Percentiles rank a stretch among this genome's conserved stretches.
Conservation (phyloP, 1,140 invertebrate genomes). For the Trichogramma pretiosum region DNA sequence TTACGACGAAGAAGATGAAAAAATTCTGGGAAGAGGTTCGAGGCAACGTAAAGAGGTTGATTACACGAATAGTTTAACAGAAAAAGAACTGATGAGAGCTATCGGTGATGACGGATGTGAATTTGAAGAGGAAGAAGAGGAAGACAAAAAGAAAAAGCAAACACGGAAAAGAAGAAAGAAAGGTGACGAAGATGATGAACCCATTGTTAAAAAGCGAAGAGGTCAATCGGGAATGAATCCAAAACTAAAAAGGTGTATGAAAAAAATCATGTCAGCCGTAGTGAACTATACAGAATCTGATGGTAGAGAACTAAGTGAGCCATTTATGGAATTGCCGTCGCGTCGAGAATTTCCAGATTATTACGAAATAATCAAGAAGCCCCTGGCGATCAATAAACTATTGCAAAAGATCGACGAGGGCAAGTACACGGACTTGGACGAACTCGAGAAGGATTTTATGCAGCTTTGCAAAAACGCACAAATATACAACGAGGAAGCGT, state of each 20-base stretch:
- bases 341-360: constrained; percentile 90
- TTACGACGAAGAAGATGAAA: constrained; percentile 74
- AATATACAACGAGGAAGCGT: constrained; percentile 94
- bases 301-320: constrained; percentile 78
- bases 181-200: constrained; percentile 50
- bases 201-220: constrained; percentile 47
- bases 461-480: constrained; percentile 93
- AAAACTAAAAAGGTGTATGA: constrained; percentile 67
- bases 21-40: constrained; percentile 78
- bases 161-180: constrained; percentile 52
- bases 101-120: constrained; percentile 64
- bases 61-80: constrained; percentile 91
- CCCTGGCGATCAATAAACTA: constrained; percentile 93
- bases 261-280: constrained; percentile 72
- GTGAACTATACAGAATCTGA: constrained; percentile 78
- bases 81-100: constrained; percentile 93
- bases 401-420: constrained; percentile 73
- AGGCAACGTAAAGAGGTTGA: constrained; percentile 95
- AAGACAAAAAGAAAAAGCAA: constrained; percentile 52
- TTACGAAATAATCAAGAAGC: constrained; percentile 94
- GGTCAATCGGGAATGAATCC: constrained; percentile 47
- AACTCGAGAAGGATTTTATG: constrained; percentile 87
- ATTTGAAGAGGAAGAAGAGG: constrained; percentile 70
- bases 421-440: constrained; percentile 80
- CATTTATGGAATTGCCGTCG: constrained; percentile 92